Evolutionary conservation across 2,797 vertebrate genomes (phyloP).

Genomic region (Botia almorhae): DNA sequence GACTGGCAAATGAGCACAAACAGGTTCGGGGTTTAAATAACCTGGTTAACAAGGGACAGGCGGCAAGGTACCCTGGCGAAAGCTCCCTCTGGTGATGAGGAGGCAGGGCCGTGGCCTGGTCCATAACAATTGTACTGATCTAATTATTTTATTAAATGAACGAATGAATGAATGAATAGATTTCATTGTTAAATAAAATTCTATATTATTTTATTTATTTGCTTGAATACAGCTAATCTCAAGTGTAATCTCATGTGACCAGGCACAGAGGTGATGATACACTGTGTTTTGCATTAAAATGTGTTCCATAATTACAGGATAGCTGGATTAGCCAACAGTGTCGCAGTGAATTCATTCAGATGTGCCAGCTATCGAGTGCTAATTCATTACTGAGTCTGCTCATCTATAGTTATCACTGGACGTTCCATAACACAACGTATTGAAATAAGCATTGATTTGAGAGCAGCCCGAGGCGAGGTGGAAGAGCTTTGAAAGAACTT

Average conservation of each 20-base stretch:
- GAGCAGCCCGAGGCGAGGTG: slow-evolving; percentile 50
- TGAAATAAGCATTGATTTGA: slow-evolving; percentile 75
- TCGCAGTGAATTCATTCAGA: slow-evolving; percentile 59
- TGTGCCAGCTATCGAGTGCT: slow-evolving; percentile 71
- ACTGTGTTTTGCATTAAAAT: slow-evolving; percentile 57
- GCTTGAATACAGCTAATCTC: slow-evolving; percentile 16
- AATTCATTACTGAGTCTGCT: slow-evolving; percentile 68
- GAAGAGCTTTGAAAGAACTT: slow-evolving; percentile 31
- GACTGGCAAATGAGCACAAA: too few relatives aligned
- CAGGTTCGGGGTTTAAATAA: too few relatives aligned
- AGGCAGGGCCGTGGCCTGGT: too few relatives aligned
- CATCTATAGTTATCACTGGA: slow-evolving; percentile 71
- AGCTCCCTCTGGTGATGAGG: too few relatives aligned
- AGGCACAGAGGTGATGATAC: slow-evolving; percentile 47
- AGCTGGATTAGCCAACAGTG: slow-evolving; percentile 67
- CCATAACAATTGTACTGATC: not conserved
- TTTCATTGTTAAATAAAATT: not conserved
- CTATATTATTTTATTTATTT: slow-evolving; percentile 4
- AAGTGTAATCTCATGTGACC: slow-evolving; percentile 5
- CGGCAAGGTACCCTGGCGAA: too few relatives aligned
- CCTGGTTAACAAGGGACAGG: too few relatives aligned
- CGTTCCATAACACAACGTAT: slow-evolving; percentile 63
- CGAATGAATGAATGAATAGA: too few relatives aligned
- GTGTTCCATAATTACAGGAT: slow-evolving; percentile 73
- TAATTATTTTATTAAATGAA: not conserved